Evolutionary conservation across 1,140 invertebrate species (phyloP).

Genomic region (Oryctes rhinoceros): DNA sequence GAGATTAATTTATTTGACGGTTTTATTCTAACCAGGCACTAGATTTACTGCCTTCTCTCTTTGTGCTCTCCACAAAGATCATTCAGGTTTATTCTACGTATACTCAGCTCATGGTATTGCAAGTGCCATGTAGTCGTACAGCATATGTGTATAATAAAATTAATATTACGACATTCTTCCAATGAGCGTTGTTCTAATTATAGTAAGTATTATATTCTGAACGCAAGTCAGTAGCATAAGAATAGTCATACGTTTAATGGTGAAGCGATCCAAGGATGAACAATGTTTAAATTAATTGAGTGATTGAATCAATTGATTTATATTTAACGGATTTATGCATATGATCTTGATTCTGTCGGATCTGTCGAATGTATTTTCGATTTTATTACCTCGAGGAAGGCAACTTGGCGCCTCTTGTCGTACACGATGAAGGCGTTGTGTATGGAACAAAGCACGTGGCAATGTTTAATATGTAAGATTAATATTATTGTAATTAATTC

Average conservation of each 20-base stretch:
- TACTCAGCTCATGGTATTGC: too few species aligned
- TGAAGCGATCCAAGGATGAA: background rate
- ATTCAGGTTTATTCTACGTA: background rate
- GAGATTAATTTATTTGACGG: background rate
- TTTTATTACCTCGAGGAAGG: too few species aligned
- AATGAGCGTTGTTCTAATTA: background rate
- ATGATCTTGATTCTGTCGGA: too few species aligned
- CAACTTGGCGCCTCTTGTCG: too few species aligned
- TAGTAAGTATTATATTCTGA: background rate
- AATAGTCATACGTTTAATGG: background rate
- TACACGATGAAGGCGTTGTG: too few species aligned
- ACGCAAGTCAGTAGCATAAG: background rate
- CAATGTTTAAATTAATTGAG: background rate
- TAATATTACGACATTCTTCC: background rate
- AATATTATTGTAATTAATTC: too few species aligned
- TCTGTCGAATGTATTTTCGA: too few species aligned
- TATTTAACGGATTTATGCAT: background rate
- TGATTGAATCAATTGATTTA: background rate
- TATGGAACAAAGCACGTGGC: too few species aligned
- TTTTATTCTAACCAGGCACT: conserved; percentile 5
- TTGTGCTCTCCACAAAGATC: too few species aligned
- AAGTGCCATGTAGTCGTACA: background rate
- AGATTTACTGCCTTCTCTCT: background rate
- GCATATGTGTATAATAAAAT: background rate
- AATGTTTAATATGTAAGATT: too few species aligned